Conservation (phyloP, 2,888 invertebrate genomes). For the Teleogryllus oceanicus region DNA sequence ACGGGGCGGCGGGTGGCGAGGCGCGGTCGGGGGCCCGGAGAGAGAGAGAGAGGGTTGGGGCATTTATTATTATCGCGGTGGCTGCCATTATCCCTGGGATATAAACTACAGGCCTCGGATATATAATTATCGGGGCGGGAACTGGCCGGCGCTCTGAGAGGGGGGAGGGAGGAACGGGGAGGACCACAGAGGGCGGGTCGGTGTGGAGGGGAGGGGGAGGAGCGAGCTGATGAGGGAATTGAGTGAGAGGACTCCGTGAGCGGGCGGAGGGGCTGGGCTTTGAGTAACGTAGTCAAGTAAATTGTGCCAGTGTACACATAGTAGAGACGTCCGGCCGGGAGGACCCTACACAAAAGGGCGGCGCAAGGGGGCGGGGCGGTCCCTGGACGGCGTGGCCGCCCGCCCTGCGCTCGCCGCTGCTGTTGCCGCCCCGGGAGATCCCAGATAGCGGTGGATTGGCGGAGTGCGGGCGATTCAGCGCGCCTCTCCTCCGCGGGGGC, state of each 20-base stretch:
- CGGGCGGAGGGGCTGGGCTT: not conserved
- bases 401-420: not conserved
- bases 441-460: not conserved
- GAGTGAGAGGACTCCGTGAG: not conserved
- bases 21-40: not conserved
- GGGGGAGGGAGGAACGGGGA: not conserved
- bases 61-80: constrained; percentile 10
- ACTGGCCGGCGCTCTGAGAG: not conserved
- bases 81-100: constrained; percentile 2
- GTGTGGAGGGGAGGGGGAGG: not conserved
- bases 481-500: not conserved
- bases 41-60: constrained; percentile 1
- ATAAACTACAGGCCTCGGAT: constrained; percentile 8
- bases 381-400: not conserved
- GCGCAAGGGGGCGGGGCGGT: not conserved
- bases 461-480: not conserved
- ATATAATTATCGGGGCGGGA: not conserved
- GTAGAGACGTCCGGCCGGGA: not conserved
- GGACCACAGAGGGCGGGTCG: not conserved
- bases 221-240: constrained; percentile 6
- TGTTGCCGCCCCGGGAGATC: not conserved
- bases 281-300: not conserved
- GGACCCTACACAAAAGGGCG: not conserved
- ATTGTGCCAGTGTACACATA: not conserved
- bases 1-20: too few species aligned